Percentiles rank a stretch among this genome's conserved stretches.
Evolutionary conservation across 2,113 vertebrate species (phyloP).

Genomic region (Vidua macroura): DNA sequence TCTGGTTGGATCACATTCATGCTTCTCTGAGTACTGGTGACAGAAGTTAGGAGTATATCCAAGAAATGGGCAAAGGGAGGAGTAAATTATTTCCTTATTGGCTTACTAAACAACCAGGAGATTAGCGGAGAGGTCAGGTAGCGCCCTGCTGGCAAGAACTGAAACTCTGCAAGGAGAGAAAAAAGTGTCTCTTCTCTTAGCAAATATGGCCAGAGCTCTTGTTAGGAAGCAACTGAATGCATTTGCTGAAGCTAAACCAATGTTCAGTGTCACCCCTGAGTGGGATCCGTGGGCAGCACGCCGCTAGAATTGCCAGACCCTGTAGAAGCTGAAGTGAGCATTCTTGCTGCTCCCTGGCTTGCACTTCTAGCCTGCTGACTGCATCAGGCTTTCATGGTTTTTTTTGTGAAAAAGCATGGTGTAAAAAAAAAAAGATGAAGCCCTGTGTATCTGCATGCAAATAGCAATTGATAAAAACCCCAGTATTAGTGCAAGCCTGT

Average conservation of each 20-base stretch:
- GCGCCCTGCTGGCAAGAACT: neutral
- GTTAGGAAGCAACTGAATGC: neutral
- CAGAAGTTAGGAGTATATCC: neutral
- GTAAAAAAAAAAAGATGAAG: neutral
- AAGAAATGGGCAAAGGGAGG: neutral
- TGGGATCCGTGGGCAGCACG: neutral
- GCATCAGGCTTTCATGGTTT: fast-evolving
- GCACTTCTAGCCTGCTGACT: neutral
- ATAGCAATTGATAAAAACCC: neutral
- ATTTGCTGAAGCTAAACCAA: neutral
- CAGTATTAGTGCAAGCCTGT: neutral
- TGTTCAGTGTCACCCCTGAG: neutral
- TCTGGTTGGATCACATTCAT: neutral
- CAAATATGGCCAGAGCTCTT: neutral
- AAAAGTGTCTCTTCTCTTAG: neutral
- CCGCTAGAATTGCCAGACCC: neutral
- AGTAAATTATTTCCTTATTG: neutral
- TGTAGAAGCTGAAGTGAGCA: neutral
- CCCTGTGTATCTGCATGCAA: neutral
- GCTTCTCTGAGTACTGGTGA: neutral
- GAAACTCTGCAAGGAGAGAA: neutral
- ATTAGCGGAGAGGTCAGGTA: neutral
- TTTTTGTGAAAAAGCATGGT: neutral
- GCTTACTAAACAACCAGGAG: neutral
- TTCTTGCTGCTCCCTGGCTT: neutral